phyloP scores from a whole-genome alignment of 2,113 vertebrate genomes.

The Trinectes maculatus region DNA sequence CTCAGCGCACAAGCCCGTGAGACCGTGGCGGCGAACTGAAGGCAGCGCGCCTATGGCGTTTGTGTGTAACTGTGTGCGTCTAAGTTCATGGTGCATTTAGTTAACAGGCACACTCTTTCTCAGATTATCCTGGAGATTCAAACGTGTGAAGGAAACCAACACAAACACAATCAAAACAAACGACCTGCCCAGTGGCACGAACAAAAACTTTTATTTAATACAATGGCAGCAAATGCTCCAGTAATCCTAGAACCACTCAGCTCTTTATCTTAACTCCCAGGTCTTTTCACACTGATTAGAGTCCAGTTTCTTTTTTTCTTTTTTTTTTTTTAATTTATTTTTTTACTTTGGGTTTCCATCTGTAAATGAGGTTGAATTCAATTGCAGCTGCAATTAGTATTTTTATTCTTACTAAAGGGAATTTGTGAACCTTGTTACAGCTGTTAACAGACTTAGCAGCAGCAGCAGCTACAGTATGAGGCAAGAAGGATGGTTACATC shows the following conservation, averaged over 20 bases:
- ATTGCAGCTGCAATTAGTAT: slow-evolving; percentile 32
- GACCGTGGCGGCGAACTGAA: slow-evolving; percentile 12
- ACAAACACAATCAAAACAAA: slow-evolving; percentile 42
- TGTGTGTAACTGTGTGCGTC: background rate
- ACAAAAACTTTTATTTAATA: slow-evolving; percentile 41
- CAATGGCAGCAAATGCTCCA: slow-evolving; percentile 27
- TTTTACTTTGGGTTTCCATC: slow-evolving; percentile 10
- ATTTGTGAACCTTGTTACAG: slow-evolving; percentile 21
- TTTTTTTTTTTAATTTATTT: too few species aligned
- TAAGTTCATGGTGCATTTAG: background rate
- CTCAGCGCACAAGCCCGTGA: slow-evolving; percentile 39
- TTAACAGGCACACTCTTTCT: slow-evolving; percentile 18
- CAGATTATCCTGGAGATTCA: slow-evolving; percentile 39
- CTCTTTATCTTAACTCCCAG: slow-evolving; percentile 33
- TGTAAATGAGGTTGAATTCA: slow-evolving; percentile 35
- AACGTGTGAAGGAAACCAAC: slow-evolving; percentile 46
- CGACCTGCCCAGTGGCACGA: slow-evolving; percentile 26
- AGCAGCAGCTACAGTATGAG: background rate
- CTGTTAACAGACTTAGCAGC: slow-evolving; percentile 31
- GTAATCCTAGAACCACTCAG: slow-evolving; percentile 31
- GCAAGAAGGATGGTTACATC: background rate
- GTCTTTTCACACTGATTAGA: slow-evolving; percentile 29
- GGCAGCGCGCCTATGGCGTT: slow-evolving; percentile 5
- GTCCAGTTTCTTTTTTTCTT: too few species aligned
- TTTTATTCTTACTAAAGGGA: slow-evolving; percentile 41